These are phyloP conservation scores for Athalia cordata DNA, from an alignment of 2,888 invertebrate species.

Conservation along the genomic window DNA sequence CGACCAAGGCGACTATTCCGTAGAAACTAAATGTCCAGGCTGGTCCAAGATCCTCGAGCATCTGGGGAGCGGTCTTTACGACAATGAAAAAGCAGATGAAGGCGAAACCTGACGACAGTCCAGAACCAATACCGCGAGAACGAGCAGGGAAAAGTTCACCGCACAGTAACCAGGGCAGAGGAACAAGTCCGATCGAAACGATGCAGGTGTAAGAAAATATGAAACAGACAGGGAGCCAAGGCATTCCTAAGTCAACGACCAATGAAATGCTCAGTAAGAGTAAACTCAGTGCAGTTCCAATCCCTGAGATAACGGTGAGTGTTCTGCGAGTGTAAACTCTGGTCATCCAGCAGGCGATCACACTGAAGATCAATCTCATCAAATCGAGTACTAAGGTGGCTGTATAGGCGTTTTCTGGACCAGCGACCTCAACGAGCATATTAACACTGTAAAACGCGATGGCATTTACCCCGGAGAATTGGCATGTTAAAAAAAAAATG, in stretches of 20 bases:
- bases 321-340: slow-evolving; percentile 79
- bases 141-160: slow-evolving; percentile 83
- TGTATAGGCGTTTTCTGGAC: slow-evolving; percentile 79
- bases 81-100: slow-evolving; percentile 80
- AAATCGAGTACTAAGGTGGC: slow-evolving; percentile 81
- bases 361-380: slow-evolving; percentile 79
- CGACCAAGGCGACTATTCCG: slow-evolving; percentile 77
- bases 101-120: slow-evolving; percentile 80
- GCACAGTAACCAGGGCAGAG: slow-evolving; percentile 85
- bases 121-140: slow-evolving; percentile 80
- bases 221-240: slow-evolving; percentile 76
- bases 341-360: slow-evolving; percentile 79
- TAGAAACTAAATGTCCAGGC: slow-evolving; percentile 80
- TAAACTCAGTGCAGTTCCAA: slow-evolving; percentile 79
- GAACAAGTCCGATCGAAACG: slow-evolving; percentile 79
- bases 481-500: slow-evolving; percentile 80
- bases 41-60: slow-evolving; percentile 77
- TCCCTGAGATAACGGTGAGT: slow-evolving; percentile 79
- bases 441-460: slow-evolving; percentile 83
- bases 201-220: slow-evolving; percentile 78
- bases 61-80: slow-evolving; percentile 80
- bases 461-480: slow-evolving; percentile 84
- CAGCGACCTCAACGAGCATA: slow-evolving; percentile 78
- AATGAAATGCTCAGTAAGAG: slow-evolving; percentile 76
- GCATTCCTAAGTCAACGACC: slow-evolving; percentile 72